Evolutionary conservation across 2,888 invertebrate species (phyloP).

Genomic region (Candidula unifasciata): DNA sequence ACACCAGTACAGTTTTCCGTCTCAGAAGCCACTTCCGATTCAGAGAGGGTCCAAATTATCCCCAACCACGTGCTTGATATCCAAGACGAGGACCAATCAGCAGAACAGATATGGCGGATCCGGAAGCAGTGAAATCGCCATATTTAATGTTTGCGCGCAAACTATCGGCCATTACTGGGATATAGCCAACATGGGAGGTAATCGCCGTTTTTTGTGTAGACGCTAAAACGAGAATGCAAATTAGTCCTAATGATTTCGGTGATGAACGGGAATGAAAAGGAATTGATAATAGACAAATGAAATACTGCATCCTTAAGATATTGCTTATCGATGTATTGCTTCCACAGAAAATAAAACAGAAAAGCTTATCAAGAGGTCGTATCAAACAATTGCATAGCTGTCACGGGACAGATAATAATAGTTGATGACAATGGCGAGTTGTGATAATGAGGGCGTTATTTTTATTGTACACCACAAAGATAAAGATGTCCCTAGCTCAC

Average conservation of each 20-base stretch:
- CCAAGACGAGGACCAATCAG: conserved; percentile 32
- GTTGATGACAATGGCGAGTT: too few relatives aligned
- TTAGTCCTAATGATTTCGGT: background rate
- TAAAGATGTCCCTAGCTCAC: too few relatives aligned
- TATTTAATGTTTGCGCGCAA: conserved; percentile 24
- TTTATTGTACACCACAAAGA: too few relatives aligned
- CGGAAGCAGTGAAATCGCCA: conserved; percentile 43
- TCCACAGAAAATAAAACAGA: background rate
- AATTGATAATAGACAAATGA: background rate
- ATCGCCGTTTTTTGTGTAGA: conserved; percentile 22
- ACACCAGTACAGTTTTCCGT: conserved; percentile 41
- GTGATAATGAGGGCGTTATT: too few relatives aligned
- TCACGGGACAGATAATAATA: background rate
- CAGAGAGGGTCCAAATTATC: conserved; percentile 12
- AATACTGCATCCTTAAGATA: too few relatives aligned
- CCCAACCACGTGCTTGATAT: conserved; percentile 9
- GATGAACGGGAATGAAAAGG: background rate
- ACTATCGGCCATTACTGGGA: conserved; percentile 30
- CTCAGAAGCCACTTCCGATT: conserved; percentile 38
- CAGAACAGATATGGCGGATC: conserved; percentile 26
- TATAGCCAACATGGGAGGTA: conserved; percentile 4
- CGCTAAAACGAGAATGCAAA: conserved; percentile 5
- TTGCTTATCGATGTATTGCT: background rate
- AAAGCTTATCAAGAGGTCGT: conserved; percentile 19
- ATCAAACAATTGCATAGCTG: conserved; percentile 22